phyloP scores from a whole-genome alignment of 2,797 vertebrate genomes.

The Hemitrygon akajei region DNA sequence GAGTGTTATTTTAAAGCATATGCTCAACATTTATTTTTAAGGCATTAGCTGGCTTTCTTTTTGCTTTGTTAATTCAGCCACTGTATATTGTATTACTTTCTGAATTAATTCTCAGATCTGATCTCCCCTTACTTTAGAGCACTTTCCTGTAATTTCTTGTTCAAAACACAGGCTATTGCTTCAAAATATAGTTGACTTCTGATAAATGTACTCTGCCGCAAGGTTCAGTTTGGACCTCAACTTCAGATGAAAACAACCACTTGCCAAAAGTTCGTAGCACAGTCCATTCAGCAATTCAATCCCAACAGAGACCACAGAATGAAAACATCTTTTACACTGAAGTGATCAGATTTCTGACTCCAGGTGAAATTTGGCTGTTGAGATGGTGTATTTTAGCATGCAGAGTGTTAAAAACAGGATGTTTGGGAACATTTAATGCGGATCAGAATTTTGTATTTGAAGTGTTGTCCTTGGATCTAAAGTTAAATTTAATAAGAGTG shows the following conservation, averaged over 20 bases:
- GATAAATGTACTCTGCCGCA: background rate
- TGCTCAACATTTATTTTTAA: background rate
- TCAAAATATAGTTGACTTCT: background rate
- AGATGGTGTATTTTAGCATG: background rate
- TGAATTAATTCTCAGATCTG: background rate
- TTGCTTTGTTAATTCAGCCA: background rate
- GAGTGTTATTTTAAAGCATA: background rate
- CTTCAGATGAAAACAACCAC: background rate
- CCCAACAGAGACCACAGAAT: background rate
- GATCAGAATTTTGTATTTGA: constrained; percentile 8
- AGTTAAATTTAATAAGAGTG: background rate
- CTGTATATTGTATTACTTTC: background rate
- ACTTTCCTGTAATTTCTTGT: background rate
- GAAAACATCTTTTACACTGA: background rate
- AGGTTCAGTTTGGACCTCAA: background rate
- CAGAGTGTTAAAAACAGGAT: constrained; percentile 29
- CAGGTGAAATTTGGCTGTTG: constrained; percentile 12
- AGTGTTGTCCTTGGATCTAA: constrained; percentile 28
- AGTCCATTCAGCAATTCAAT: background rate
- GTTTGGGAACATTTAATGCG: constrained; percentile 13
- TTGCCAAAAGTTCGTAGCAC: constrained; percentile 28
- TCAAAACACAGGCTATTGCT: background rate
- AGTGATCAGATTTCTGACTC: constrained; percentile 31
- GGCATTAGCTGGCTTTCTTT: background rate
- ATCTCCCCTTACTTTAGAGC: background rate